Percentiles rank a stretch among this genome's conserved stretches.
These are phyloP conservation scores for Emmelina monodactyla DNA, from an alignment of 2,888 invertebrate species.

Conservation along the genomic window DNA sequence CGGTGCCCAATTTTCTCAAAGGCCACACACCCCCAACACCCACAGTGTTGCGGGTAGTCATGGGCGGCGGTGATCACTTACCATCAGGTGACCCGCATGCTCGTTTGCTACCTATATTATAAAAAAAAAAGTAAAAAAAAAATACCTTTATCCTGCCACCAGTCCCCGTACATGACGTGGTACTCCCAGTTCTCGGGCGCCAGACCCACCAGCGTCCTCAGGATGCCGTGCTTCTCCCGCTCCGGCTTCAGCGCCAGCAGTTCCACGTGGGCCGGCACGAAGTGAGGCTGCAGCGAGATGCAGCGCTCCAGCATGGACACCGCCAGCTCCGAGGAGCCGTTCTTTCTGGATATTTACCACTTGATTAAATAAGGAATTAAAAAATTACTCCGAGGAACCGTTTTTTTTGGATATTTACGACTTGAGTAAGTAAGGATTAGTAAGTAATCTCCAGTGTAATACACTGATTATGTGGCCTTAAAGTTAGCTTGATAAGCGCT, in stretches of 20 bases:
- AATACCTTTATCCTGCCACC: slow-evolving; percentile 73
- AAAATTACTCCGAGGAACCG: slow-evolving; percentile 39
- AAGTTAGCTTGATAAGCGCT: too few relatives aligned
- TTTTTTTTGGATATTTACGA: slow-evolving; percentile 59
- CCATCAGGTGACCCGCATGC: too few relatives aligned
- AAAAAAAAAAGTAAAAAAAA: slow-evolving; percentile 2
- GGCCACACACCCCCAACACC: too few relatives aligned
- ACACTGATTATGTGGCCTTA: too few relatives aligned
- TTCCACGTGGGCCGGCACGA: slow-evolving; percentile 75
- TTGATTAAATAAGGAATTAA: neutral
- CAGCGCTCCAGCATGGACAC: slow-evolving; percentile 73
- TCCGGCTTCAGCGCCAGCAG: slow-evolving; percentile 68
- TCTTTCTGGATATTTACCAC: slow-evolving; percentile 57
- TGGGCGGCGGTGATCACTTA: too few relatives aligned
- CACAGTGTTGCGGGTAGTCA: too few relatives aligned
- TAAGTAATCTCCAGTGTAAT: too few relatives aligned
- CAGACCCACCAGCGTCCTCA: slow-evolving; percentile 68
- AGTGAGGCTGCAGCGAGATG: slow-evolving; percentile 70
- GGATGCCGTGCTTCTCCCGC: slow-evolving; percentile 60
- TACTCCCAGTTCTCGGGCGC: slow-evolving; percentile 76
- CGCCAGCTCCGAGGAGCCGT: slow-evolving; percentile 70
- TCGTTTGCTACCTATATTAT: too few relatives aligned
- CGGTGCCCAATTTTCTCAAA: too few relatives aligned
- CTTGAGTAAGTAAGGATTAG: neutral
- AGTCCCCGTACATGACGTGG: slow-evolving; percentile 75